Base-by-base conservation (phyloP, 2,113 vertebrate species). In the Oreocharis arfaki region DNA sequence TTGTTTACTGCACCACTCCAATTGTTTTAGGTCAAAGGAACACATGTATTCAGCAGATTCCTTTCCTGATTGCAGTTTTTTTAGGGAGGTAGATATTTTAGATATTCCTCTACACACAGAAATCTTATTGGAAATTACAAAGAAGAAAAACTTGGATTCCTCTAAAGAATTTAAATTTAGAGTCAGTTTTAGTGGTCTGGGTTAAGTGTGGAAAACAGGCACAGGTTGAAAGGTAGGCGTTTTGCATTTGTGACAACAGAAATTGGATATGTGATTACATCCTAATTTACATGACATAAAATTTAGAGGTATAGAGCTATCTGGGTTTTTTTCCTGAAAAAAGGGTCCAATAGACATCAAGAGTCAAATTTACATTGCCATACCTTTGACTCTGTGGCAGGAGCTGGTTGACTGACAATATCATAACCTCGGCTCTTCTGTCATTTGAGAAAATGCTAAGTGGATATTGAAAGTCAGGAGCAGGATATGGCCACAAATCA, bases 1-100 rank as follows among this genome's bases (percentile, higher is more conserved):
- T 75, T 3, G 0, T 56, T 55, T 37, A 11, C 33, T 47, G 6
- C 8, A 32, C 4, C 42, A 13, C 15, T 47, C 13, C 17, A 63
- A 1, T 21, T 63, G 10, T 32, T 65, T 42, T 42, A 80, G 28
- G 47, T 37, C 77, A 15, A 64, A 53, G n/a, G 8, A 65, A 46
- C 14, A 7, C 1, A 0, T 7, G 0, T 14, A 11, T 65, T 85
- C 19, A 71, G 10, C 20, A 23, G 2, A 7, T 60, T 84, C 4
- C 1, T 49, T 3, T 77, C 10, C 44, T 76, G 33, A 35, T 28
- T 0, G 0, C 2, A 1, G 17, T 28, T 20, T 5, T 41, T 68
- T 57, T 53, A 76, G 14, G 28, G 4, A 37, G 6, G 21, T 4
- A 32, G 18, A 2, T 67, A 22, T 35, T 87, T 74, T 33, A 53